phyloP scores from a whole-genome alignment of 2,113 vertebrate species.

The Colinus virginianus region DNA sequence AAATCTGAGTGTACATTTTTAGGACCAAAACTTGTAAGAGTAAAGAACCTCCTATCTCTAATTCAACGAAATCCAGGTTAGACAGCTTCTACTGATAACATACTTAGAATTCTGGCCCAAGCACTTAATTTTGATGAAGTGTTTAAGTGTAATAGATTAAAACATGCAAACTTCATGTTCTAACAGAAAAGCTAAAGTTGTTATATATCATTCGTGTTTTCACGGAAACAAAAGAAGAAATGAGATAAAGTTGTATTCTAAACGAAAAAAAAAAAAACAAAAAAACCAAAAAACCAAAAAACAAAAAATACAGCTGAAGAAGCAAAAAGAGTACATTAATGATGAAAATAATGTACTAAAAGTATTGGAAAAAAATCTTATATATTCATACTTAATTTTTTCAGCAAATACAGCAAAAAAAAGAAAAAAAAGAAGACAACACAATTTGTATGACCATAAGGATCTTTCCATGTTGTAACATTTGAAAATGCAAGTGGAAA shows the following conservation, averaged over 20 bases:
- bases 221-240: conserved; percentile 20
- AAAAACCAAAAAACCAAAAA: no score
- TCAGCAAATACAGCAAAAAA: neutral
- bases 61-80: neutral
- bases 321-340: conserved; percentile 41
- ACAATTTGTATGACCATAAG: neutral
- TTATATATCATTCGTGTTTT: neutral
- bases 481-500: neutral
- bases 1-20: neutral
- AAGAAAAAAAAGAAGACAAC: neutral
- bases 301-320: neutral
- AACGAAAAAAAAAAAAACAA: neutral
- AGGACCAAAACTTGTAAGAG: neutral
- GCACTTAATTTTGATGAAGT: neutral
- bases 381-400: conserved; percentile 23
- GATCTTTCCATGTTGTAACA: neutral
- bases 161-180: neutral
- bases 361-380: neutral
- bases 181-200: conserved; percentile 2
- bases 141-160: conserved; percentile 15
- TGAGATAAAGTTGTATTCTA: conserved; percentile 12
- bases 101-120: neutral
- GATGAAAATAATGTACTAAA: neutral
- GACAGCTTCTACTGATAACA: conserved; percentile 18
- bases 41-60: neutral